Evolutionary conservation across 2,113 vertebrate genomes (phyloP), one percentile per base, ranked within the genome.

Genomic region (Dolichotis patagonum): DNA sequence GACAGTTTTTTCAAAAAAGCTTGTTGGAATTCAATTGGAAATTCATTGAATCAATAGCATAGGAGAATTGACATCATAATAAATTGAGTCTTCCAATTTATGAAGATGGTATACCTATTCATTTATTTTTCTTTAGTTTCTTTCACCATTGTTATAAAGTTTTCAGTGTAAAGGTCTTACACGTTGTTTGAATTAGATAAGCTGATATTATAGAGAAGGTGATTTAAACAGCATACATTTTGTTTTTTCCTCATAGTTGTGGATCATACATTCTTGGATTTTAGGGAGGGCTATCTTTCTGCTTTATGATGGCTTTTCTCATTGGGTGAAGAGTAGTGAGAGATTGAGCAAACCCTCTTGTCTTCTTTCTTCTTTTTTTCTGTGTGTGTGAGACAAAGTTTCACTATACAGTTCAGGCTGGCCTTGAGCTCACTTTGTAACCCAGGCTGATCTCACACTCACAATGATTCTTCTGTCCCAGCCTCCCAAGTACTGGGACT

Each of bases 91-190:
- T 95, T 84, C 20, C 9, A 78, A 10, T 43, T 46, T 86, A 12
- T 41, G 41, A 91, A 75, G n/a, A 41, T 90, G 7, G 7, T 73
- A 13, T 84, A 24, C 46, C 12, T 87, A 11, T 52, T 10, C 46
- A 80, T 81, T 91, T 92, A 58, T 49, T 38, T 92, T 92, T 83
- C 30, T 78, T 87, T 88, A 88, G 30, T 91, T 75, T 94, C 32
- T 69, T 38, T 43, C 52, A 91, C 41, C 35, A 90, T 1, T 78
- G 30, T 73, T 90, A 83, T 80, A 0, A 83, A 80, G 63, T 89
- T 96, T 92, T 94, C 32, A 90, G 43, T 80, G 13, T 77, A 78
- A 62, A 41, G 67, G 35, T 92, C 22, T 89, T 90, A 12, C 9
- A 80, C 26, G 30, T 82, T 88, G 35, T 82, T 81, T 73, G 32